phyloP scores from a whole-genome alignment of 2,888 invertebrate species.

The Ophion ventricosus region DNA sequence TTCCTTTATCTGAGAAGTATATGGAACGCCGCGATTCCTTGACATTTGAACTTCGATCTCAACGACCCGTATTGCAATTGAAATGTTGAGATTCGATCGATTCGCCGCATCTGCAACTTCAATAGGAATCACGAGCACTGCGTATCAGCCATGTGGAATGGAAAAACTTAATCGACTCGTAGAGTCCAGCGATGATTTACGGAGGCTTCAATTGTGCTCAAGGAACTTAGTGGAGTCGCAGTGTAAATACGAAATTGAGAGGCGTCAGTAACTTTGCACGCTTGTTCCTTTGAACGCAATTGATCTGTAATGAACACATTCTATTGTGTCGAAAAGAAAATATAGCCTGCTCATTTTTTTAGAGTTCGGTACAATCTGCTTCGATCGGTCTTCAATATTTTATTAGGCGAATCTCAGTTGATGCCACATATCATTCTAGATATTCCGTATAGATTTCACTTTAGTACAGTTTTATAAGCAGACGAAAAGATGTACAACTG shows the following conservation, averaged over 20 bases:
- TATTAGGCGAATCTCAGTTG: background rate
- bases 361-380: no score
- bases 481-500: background rate
- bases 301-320: background rate
- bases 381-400: background rate
- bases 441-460: background rate
- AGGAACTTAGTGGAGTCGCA: background rate
- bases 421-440: background rate
- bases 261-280: background rate
- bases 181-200: background rate
- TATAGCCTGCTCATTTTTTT: no score
- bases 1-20: background rate
- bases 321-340: background rate
- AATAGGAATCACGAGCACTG: slow-evolving; percentile 3
- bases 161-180: background rate
- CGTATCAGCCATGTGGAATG: background rate
- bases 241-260: background rate
- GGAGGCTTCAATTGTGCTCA: background rate
- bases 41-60: slow-evolving; percentile 38
- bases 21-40: slow-evolving; percentile 16
- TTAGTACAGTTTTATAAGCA: background rate
- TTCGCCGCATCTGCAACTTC: background rate
- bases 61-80: slow-evolving; percentile 24
- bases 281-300: background rate
- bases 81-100: slow-evolving; percentile 18